phyloP scores from a whole-genome alignment of 1,140 invertebrate species.

The Coboldia fuscipes region DNA sequence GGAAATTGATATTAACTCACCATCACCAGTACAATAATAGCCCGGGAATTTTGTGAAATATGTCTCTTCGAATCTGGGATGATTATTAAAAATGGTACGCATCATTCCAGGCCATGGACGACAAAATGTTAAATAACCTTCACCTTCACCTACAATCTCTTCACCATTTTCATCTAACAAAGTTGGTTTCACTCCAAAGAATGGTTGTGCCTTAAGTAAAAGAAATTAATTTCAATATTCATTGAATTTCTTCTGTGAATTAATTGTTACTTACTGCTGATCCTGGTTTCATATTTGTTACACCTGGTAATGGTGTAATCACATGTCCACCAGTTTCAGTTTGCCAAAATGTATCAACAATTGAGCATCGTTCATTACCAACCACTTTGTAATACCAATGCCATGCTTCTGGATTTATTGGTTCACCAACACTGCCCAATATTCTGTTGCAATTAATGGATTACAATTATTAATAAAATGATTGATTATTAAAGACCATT shows the following conservation, averaged over 20 bases:
- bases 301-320: conserved; percentile 83
- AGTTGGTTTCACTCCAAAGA: conserved; percentile 83
- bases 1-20: conserved; percentile 27
- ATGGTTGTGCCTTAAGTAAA: conserved; percentile 66
- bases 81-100: conserved; percentile 80
- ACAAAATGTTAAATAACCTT: conserved; percentile 85
- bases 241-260: background rate
- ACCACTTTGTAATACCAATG: conserved; percentile 85
- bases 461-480: background rate
- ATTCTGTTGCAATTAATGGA: conserved; percentile 28
- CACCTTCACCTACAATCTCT: conserved; percentile 68
- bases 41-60: conserved; percentile 93
- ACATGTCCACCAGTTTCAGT: conserved; percentile 95
- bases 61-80: conserved; percentile 78
- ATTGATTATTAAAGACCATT: background rate
- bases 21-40: conserved; percentile 94
- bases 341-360: conserved; percentile 98
- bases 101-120: conserved; percentile 95
- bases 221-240: background rate
- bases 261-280: conserved; percentile 59
- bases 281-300: conserved; percentile 89
- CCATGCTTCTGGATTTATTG: conserved; percentile 97
- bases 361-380: conserved; percentile 61
- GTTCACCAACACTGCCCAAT: conserved; percentile 88
- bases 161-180: conserved; percentile 75